Conservation (phyloP, 2,888 invertebrate genomes). For the Scaptodrosophila latifasciaeformis region DNA sequence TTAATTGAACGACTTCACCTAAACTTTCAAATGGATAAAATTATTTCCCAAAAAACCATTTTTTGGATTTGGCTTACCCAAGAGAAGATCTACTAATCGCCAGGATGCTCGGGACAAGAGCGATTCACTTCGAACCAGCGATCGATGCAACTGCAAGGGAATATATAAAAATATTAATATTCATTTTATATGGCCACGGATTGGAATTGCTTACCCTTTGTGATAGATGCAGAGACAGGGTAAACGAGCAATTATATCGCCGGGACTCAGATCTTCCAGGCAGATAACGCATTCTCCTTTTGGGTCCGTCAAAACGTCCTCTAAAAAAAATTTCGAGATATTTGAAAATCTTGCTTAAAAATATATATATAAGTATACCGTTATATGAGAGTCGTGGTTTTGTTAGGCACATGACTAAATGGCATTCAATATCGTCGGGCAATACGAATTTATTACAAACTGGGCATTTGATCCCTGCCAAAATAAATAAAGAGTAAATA, state of each 20-base stretch:
- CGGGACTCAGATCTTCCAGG: constrained; percentile 95
- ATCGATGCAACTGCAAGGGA: constrained; percentile 93
- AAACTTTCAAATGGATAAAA: no score
- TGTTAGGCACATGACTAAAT: constrained; percentile 99
- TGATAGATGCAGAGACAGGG: constrained; percentile 99
- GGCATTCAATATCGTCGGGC: constrained; percentile 99
- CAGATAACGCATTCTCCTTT: constrained; percentile 99
- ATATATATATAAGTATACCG: no score
- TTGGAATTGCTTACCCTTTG: constrained; percentile 83
- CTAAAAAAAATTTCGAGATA: no score
- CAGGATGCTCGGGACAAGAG: constrained; percentile 99
- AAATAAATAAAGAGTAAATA: no score
- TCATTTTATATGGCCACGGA: neutral
- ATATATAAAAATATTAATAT: neutral
- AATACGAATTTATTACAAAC: constrained; percentile 98
- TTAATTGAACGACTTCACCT: no score
- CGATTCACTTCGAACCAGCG: constrained; percentile 99
- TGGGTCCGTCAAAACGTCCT: constrained; percentile 96
- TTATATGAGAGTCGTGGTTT: constrained; percentile 99
- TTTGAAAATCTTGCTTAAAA: no score
- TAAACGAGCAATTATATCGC: constrained; percentile 97
- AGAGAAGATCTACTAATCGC: constrained; percentile 83
- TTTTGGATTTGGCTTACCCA: no score
- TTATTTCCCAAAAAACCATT: no score
- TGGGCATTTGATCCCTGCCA: constrained; percentile 98